phyloP scores from a whole-genome alignment of 30 jellyfish, hydroid and myxozoan genomes.

The Pseudorhiza aurosa region DNA sequence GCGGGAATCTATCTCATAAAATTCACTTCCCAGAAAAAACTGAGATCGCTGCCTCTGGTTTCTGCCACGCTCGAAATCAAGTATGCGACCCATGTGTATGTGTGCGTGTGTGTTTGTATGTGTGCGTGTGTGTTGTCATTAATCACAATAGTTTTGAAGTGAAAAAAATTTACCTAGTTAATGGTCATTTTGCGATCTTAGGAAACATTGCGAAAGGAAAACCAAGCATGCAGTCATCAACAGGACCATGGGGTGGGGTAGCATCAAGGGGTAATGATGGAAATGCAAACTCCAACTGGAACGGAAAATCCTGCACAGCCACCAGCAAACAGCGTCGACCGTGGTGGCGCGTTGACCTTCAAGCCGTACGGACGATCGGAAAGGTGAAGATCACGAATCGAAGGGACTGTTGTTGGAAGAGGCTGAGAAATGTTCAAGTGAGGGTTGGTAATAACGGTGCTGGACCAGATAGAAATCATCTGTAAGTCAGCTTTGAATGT shows the following conservation, averaged over 20 bases:
- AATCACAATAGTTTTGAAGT: too few species aligned
- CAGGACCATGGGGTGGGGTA: slow-evolving; percentile 62
- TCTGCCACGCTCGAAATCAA: too few species aligned
- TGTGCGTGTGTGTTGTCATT: too few species aligned
- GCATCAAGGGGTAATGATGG: slow-evolving; percentile 61
- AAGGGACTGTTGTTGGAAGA: slow-evolving; percentile 53
- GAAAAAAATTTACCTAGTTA: too few species aligned
- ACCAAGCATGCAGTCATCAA: slow-evolving; percentile 53
- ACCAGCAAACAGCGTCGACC: slow-evolving; percentile 44
- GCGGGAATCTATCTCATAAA: too few species aligned
- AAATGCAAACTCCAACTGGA: slow-evolving; percentile 36
- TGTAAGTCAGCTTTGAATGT: too few species aligned
- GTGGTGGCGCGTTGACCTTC: slow-evolving; percentile 74
- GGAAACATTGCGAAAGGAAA: slow-evolving; percentile 52
- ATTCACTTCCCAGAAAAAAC: too few species aligned
- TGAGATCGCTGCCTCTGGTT: too few species aligned
- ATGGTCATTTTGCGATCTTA: background rate
- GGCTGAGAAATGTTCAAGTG: slow-evolving; percentile 18
- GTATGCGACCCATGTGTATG: too few species aligned
- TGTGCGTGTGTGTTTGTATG: too few species aligned
- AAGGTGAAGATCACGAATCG: slow-evolving; percentile 45
- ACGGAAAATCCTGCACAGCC: slow-evolving; percentile 36
- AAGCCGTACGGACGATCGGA: background rate
- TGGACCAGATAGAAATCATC: background rate
- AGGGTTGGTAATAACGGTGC: background rate